A percentile compares a stretch with the other conserved stretches of the same genome.
These are phyloP conservation scores for Lampris incognitus DNA, from an alignment of 2,113 vertebrate species.

Conservation along the genomic window DNA sequence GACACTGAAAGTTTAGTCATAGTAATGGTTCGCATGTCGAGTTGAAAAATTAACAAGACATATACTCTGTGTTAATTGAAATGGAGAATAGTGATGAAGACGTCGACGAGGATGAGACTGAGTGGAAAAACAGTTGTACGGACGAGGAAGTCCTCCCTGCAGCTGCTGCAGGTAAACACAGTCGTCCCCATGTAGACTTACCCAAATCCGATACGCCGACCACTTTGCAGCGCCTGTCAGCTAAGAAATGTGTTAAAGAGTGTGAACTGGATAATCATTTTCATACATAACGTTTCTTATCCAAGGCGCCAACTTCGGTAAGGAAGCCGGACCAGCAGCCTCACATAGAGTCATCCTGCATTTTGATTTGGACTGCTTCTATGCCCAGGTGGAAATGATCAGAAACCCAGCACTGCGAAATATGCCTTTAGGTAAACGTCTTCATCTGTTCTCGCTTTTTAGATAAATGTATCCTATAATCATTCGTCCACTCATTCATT, in stretches of 20 bases:
- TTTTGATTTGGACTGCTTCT: conserved; percentile 93
- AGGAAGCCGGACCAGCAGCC: not conserved
- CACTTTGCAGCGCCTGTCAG: not conserved
- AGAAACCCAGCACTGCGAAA: conserved; percentile 85
- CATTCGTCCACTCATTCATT: too few relatives aligned
- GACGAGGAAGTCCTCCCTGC: conserved; percentile 15
- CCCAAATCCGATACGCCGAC: too few relatives aligned
- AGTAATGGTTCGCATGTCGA: too few relatives aligned
- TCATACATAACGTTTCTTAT: not conserved
- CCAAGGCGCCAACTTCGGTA: conserved; percentile 34
- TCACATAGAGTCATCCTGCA: conserved; percentile 84
- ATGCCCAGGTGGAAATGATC: conserved; percentile 95
- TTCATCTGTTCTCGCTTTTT: not conserved
- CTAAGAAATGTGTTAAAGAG: not conserved
- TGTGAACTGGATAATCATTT: not conserved
- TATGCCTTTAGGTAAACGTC: conserved; percentile 87
- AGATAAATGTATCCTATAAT: not conserved
- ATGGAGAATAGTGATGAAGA: conserved; percentile 64
- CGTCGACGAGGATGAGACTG: conserved; percentile 66
- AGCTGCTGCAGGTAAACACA: conserved; percentile 45
- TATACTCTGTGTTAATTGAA: not conserved
- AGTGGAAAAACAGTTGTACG: conserved; percentile 59
- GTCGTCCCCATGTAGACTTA: not conserved
- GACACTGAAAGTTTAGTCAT: too few relatives aligned
- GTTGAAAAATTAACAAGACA: not conserved